Conservation (phyloP, 2,888 invertebrate genomes). For the Erebia epiphron region DNA sequence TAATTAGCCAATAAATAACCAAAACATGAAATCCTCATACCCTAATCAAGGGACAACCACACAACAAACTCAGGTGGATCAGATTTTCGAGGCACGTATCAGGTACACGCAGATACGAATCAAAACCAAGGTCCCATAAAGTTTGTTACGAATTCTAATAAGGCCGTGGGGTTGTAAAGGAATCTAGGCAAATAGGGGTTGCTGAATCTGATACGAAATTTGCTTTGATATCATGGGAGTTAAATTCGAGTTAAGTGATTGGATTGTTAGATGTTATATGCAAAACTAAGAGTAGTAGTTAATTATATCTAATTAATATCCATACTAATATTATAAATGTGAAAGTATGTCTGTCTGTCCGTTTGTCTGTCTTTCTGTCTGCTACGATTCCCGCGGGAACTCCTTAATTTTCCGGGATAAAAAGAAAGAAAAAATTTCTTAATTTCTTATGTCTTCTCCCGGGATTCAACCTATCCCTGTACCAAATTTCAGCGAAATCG, state of each 20-base stretch:
- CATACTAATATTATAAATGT: too few species aligned
- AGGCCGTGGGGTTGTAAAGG: slow-evolving; percentile 59
- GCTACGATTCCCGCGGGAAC: too few species aligned
- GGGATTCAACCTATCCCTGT: too few species aligned
- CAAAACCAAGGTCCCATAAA: slow-evolving; percentile 62
- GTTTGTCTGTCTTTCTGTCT: too few species aligned
- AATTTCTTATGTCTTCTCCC: too few species aligned
- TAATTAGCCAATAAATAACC: slow-evolving; percentile 2
- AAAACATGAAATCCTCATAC: slow-evolving; percentile 27
- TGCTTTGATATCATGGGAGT: slow-evolving; percentile 23
- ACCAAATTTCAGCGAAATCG: too few species aligned
- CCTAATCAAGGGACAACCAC: slow-evolving; percentile 29
- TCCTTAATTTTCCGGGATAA: too few species aligned
- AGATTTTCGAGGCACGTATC: slow-evolving; percentile 54
- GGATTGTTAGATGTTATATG: background rate
- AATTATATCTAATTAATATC: too few species aligned
- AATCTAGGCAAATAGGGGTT: slow-evolving; percentile 43
- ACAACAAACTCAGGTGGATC: slow-evolving; percentile 32
- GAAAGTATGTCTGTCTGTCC: too few species aligned
- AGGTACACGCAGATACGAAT: slow-evolving; percentile 67
- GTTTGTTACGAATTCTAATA: slow-evolving; percentile 75
- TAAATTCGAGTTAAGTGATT: background rate
- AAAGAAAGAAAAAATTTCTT: too few species aligned
- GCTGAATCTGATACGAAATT: slow-evolving; percentile 40
- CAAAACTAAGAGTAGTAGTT: too few species aligned